Base-by-base conservation (phyloP, 2,797 vertebrate species). In the Leptatherina wallacei region DNA sequence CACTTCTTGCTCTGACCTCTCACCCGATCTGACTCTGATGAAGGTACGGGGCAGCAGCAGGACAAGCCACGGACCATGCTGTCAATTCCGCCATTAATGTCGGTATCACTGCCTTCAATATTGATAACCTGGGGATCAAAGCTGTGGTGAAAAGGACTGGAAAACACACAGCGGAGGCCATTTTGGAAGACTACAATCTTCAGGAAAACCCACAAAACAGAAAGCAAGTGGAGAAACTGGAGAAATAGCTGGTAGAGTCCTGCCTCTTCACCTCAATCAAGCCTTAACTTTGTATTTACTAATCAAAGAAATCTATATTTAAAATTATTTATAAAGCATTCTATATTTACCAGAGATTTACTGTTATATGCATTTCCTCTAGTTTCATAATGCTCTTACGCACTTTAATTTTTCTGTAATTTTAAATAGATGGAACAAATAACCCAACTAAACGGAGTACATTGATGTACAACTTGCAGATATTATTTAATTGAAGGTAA, bases 21-120 rank as follows among this genome's bases (percentile, higher is more conserved):
- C 35, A 61, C 65, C 67, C 62, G 61, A 85, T 89, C 69, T 83
- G 33, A 80, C 83, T 83, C 65, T 78, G 66, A 85, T 85, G 68
- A 94, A 99, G 98, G 94, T 99, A 98, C 0, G 98, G 98, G 27
- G 91, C 96, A 0, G 96, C 95, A 12, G 98, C 96, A 0, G 98
- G 97, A 72, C 94, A 95, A 59, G 98, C 97, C 76, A 98, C 98
- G 0, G 96, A 99, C 69, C 77, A 96, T 0, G 98, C 97, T 0
- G 81, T 99, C 88, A 96, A 96, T 89, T 99, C 98, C 49, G 98
- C 97, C 79, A 96, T 99, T 85, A 99, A 98, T 42, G 92, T 99
- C 56, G 98, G 98, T 2, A 47, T 97, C 80, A 94, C 98, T 30
- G 97, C 97, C 61, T 96, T 98, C 93, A 99, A 99, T 82, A 96